Percentiles rank a stretch among this genome's conserved stretches.
Evolutionary conservation across 2,113 vertebrate genomes (phyloP).

Genomic region (Fregetta grallaria): DNA sequence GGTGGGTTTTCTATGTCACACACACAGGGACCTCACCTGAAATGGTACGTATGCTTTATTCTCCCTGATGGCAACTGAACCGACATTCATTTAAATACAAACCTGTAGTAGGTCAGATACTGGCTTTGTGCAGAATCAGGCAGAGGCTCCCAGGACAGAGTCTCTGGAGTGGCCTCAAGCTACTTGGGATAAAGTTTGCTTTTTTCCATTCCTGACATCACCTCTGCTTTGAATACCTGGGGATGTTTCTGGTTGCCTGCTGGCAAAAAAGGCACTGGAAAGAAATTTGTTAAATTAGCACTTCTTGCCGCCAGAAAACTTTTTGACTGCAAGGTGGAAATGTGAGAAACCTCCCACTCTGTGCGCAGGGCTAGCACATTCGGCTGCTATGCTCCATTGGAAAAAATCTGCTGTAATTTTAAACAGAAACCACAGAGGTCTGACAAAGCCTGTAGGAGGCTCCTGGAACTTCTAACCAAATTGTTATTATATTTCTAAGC

Average conservation of each 20-base stretch:
- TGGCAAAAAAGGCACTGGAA: constrained; percentile 64
- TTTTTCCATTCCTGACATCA: constrained; percentile 58
- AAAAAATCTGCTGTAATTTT: constrained; percentile 61
- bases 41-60: background rate
- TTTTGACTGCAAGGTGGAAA: constrained; percentile 74
- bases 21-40: background rate
- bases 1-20: background rate
- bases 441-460: constrained; percentile 7
- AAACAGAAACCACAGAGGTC: constrained; percentile 52
- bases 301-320: constrained; percentile 72
- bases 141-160: background rate
- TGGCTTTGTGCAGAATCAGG: background rate
- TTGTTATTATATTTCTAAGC: background rate
- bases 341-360: constrained; percentile 75
- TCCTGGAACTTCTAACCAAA: constrained; percentile 19
- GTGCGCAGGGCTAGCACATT: constrained; percentile 9
- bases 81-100: background rate
- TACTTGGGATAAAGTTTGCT: background rate
- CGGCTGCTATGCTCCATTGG: background rate
- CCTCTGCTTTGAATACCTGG: constrained; percentile 65
- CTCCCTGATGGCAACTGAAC: background rate
- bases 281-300: constrained; percentile 72
- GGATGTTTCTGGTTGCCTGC: constrained; percentile 64
- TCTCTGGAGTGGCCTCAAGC: background rate
- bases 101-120: background rate